Evolutionary conservation across 2,113 vertebrate species (phyloP), one percentile per base, ranked within the genome.

Genomic region (Potamarius usumacintae): DNA sequence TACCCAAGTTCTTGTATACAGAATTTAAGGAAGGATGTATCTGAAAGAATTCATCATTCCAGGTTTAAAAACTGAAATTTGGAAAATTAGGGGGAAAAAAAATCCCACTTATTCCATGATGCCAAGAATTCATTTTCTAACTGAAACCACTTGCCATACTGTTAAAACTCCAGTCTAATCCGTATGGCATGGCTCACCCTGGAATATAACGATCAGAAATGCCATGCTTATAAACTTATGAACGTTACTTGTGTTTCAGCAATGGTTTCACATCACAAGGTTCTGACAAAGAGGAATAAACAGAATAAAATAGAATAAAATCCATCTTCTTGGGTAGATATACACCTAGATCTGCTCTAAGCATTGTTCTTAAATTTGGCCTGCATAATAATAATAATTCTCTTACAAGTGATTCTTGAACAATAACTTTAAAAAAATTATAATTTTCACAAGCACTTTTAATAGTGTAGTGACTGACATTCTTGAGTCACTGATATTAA

Each of bases 321-420:
- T 18, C 15, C 9, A 4, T 42, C 20, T 4, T 42, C 4, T 25
- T 42, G 30, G 57, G 79, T 25, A 25, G 55, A 60, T 60, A 80
- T 42, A 42, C 34, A 42, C 10, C 60, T 15, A 78, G 10, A 30
- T 55, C 6, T 79, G 52, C n/a, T 20, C 10, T 34, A 81, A 82
- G 10, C 30, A 62, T 1, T 62, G 30, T 81, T 81, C 18, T 42
- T 62, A 10, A 22, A 27, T 55, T 53, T 18, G 30, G n/a, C 77
- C 62, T 82, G 79, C 79, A 82, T 82, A 80, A 80, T 82, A 80
- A 80, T 82, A 80, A 80, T 9, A 4, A 58, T 30, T 55, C 77
- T 79, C 20, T 27, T 57, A 15, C 25, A 80, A 42, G 78, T 12
- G 78, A 22, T 81, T 81, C 0, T 34, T 62, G 22, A 22, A 85